Evolutionary conservation across 2,113 vertebrate species (phyloP).

Genomic region (Peromyscus maniculatus): DNA sequence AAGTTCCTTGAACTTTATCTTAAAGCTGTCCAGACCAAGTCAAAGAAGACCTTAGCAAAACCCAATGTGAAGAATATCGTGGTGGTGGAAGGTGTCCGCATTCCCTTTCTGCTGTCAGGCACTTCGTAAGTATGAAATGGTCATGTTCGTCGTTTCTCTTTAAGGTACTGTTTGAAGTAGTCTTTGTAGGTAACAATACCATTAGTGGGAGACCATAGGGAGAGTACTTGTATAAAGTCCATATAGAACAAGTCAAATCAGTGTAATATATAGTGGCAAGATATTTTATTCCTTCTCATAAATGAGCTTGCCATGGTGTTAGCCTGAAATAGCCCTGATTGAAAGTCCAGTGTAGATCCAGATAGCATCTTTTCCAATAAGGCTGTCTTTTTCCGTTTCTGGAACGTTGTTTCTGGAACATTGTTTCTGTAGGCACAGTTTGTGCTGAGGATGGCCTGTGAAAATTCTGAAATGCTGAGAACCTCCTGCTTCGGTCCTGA

Average conservation of each 20-base stretch:
- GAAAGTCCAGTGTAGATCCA: neutral
- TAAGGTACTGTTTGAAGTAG: neutral
- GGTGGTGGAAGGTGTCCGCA: conserved; percentile 96
- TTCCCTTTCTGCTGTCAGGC: conserved; percentile 94
- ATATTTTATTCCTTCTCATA: conserved; percentile 36
- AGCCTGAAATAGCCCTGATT: conserved; percentile 18
- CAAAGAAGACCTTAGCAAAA: conserved; percentile 93
- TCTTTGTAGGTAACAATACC: conserved; percentile 41
- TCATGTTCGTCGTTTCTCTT: neutral
- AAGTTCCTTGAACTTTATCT: conserved; percentile 68
- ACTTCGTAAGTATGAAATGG: conserved; percentile 91
- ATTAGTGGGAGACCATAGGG: neutral
- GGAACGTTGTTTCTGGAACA: neutral
- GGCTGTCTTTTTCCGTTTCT: neutral
- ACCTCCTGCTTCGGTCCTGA: neutral
- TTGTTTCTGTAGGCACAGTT: conserved; percentile 20
- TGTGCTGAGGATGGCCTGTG: neutral
- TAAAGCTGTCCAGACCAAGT: conserved; percentile 90
- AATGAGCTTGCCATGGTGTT: neutral
- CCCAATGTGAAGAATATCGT: conserved; percentile 94
- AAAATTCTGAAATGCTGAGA: neutral
- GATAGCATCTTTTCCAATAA: neutral
- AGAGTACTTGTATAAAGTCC: conserved; percentile 22
- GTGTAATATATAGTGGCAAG: conserved; percentile 18
- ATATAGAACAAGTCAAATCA: neutral